These are phyloP conservation scores for Noctua fimbriata DNA, from an alignment of 2,888 invertebrate genomes.

Conservation along the genomic window DNA sequence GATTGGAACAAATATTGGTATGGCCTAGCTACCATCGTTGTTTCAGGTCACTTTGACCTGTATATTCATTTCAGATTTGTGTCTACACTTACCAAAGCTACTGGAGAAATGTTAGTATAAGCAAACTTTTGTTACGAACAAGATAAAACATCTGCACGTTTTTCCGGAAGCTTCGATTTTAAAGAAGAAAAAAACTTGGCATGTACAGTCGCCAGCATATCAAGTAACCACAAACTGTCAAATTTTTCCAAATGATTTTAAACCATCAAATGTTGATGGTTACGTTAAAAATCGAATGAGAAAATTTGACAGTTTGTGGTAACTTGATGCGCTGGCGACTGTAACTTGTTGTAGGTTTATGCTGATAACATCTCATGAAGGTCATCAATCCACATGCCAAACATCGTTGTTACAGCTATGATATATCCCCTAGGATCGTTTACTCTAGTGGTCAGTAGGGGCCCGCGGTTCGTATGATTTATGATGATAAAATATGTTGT, in stretches of 20 bases:
- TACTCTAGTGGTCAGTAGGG: conserved; percentile 27
- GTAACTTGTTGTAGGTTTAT: background rate
- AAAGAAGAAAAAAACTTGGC: too few relatives aligned
- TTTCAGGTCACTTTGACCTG: conserved; percentile 1
- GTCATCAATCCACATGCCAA: conserved; percentile 20
- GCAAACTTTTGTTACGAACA: background rate
- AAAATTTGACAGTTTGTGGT: too few relatives aligned
- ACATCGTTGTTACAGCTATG: conserved; percentile 5
- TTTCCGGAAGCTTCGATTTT: background rate
- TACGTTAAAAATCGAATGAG: too few relatives aligned
- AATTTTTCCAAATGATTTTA: too few relatives aligned
- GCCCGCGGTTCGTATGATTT: conserved; percentile 13
- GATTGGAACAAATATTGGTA: conserved; percentile 33
- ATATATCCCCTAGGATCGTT: conserved; percentile 29
- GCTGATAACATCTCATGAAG: background rate
- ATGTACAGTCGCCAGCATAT: too few relatives aligned
- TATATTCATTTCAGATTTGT: conserved; percentile 8
- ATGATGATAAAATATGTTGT: conserved; percentile 35
- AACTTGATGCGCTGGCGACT: too few relatives aligned
- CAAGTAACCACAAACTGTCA: too few relatives aligned
- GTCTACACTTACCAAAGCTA: too few relatives aligned
- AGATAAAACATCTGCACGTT: background rate
- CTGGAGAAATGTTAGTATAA: background rate
- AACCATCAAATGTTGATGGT: too few relatives aligned
- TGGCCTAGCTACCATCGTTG: background rate